These are phyloP conservation scores for Urocolius indicus DNA, from an alignment of 2,113 vertebrate genomes.

Conservation along the genomic window DNA sequence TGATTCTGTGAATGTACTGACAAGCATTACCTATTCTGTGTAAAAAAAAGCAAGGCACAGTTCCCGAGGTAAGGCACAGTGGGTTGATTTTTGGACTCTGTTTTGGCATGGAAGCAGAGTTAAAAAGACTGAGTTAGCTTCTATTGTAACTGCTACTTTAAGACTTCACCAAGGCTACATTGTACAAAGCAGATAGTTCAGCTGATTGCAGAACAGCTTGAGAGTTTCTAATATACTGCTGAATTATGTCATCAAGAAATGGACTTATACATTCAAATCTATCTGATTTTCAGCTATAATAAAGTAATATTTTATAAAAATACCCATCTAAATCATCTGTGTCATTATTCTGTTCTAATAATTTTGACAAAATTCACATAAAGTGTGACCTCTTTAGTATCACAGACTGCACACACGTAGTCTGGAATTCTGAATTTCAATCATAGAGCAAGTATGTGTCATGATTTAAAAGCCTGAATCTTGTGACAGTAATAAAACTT, in stretches of 20 bases:
- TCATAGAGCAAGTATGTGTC: not conserved
- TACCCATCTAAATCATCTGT: not conserved
- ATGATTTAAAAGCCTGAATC: not conserved
- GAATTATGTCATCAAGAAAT: not conserved
- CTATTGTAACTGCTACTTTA: not conserved
- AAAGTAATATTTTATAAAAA: not conserved
- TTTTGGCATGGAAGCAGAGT: not conserved
- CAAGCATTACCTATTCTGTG: not conserved
- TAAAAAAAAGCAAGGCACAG: not conserved
- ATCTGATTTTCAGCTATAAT: not conserved
- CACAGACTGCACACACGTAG: fast-evolving
- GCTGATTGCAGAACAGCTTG: not conserved
- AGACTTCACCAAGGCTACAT: not conserved
- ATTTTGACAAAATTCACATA: not conserved
- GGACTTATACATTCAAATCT: not conserved
- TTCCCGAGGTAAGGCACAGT: not conserved
- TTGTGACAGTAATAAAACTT: not conserved
- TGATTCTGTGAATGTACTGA: not conserved
- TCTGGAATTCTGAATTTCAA: not conserved
- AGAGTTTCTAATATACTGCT: not conserved
- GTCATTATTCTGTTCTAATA: not conserved
- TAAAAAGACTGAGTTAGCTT: not conserved
- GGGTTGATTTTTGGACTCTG: not conserved
- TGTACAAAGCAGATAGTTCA: not conserved
- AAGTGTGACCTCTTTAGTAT: not conserved